Conservation (phyloP, 2,888 invertebrate species). For the Ditula angustiorana region DNA sequence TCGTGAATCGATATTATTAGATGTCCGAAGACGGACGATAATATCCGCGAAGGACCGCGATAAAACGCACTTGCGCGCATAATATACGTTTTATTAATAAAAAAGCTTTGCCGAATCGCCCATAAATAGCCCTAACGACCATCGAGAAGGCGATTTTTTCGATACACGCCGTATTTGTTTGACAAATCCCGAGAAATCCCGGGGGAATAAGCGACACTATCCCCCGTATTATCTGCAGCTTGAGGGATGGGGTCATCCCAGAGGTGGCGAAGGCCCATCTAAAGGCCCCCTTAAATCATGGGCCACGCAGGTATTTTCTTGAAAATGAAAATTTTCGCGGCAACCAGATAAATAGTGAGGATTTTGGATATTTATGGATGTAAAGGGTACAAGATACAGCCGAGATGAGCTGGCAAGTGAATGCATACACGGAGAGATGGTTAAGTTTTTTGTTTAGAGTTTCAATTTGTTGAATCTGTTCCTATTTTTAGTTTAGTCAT, state of each 20-base stretch:
- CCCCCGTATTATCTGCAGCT: conserved; percentile 76
- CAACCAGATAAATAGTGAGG: conserved; percentile 52
- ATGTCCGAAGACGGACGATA: conserved; percentile 83
- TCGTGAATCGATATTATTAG: conserved; percentile 70
- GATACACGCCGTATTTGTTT: conserved; percentile 84
- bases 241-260: conserved; percentile 83
- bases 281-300: conserved; percentile 78
- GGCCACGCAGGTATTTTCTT: conserved; percentile 70
- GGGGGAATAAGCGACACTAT: conserved; percentile 77
- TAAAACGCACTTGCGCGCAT: conserved; percentile 85
- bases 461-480: background rate
- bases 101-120: conserved; percentile 80
- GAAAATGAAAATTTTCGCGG: conserved; percentile 36
- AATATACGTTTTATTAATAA: conserved; percentile 86
- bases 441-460: too few species aligned
- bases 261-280: conserved; percentile 82
- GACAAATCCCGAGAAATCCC: conserved; percentile 85
- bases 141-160: conserved; percentile 81
- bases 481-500: too few species aligned
- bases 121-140: conserved; percentile 84
- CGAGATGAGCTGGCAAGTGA: conserved; percentile 6
- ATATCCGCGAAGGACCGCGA: conserved; percentile 73
- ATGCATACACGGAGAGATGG: background rate
- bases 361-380: conserved; percentile 64
- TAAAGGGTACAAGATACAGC: conserved; percentile 16